Evolutionary conservation across 2,113 vertebrate genomes (phyloP).

Genomic region (Sphyrna mokarran): DNA sequence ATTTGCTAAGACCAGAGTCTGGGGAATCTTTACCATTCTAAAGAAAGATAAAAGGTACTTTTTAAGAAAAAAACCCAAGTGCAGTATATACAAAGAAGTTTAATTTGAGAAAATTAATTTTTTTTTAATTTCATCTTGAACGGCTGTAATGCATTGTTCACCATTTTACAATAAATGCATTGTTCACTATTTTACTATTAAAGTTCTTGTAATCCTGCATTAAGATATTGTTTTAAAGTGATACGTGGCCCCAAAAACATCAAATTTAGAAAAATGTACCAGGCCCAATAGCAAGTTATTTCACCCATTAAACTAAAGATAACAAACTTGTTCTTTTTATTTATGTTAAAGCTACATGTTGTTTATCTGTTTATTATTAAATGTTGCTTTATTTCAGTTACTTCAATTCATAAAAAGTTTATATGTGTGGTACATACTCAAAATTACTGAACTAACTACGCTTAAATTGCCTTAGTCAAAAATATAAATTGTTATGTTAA

Average conservation of each 20-base stretch:
- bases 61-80: background rate
- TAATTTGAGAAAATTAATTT: background rate
- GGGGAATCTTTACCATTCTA: constrained; percentile 71
- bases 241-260: background rate
- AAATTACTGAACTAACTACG: background rate
- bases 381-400: background rate
- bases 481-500: background rate
- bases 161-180: background rate
- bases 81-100: background rate
- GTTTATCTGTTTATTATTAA: background rate
- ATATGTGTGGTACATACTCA: background rate
- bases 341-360: background rate
- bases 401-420: background rate
- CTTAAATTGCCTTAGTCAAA: background rate
- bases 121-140: background rate
- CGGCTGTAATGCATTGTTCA: background rate
- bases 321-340: background rate
- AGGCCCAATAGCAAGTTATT: background rate
- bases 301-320: background rate
- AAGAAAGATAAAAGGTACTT: constrained; percentile 36
- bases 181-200: background rate
- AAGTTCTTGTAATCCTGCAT: background rate
- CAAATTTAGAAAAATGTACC: background rate
- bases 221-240: background rate
- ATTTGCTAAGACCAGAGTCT: constrained; percentile 72